These are phyloP conservation scores for Monochamus saltuarius DNA, from an alignment of 1,140 invertebrate genomes.

Conservation along the genomic window DNA sequence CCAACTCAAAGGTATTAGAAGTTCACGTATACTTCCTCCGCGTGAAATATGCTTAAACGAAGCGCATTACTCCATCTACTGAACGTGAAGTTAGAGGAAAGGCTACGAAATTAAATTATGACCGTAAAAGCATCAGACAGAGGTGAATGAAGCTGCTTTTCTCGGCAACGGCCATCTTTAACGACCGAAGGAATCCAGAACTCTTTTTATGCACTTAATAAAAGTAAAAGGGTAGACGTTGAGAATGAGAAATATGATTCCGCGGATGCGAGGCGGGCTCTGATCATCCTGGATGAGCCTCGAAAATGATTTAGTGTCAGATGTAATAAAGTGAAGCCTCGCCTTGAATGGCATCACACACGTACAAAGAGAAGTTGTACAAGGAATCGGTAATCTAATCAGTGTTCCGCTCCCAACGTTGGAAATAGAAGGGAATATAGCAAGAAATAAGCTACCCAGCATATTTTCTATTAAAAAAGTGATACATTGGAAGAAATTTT, in stretches of 20 bases:
- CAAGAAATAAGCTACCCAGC: no score
- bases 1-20: no score
- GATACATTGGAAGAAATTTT: no score
- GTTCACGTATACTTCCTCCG: no score
- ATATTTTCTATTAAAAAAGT: no score
- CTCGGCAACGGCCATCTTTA: conserved; percentile 6
- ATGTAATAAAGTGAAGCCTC: conserved; percentile 13
- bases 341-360: neutral
- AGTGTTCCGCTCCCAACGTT: no score
- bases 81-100: no score
- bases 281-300: neutral
- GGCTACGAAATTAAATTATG: no score
- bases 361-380: conserved; percentile 12
- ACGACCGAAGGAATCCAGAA: conserved; percentile 6
- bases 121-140: no score
- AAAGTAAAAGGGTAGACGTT: neutral
- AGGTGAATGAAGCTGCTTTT: conserved; percentile 18
- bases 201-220: neutral
- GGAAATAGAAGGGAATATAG: no score
- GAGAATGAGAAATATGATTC: conserved; percentile 13
- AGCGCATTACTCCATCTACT: no score
- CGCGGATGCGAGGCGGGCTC: neutral
- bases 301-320: conserved; percentile 15
- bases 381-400: neutral
- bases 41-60: no score